phyloP scores from a whole-genome alignment of 2,797 vertebrate genomes.

The Kryptopterus vitreolus region DNA sequence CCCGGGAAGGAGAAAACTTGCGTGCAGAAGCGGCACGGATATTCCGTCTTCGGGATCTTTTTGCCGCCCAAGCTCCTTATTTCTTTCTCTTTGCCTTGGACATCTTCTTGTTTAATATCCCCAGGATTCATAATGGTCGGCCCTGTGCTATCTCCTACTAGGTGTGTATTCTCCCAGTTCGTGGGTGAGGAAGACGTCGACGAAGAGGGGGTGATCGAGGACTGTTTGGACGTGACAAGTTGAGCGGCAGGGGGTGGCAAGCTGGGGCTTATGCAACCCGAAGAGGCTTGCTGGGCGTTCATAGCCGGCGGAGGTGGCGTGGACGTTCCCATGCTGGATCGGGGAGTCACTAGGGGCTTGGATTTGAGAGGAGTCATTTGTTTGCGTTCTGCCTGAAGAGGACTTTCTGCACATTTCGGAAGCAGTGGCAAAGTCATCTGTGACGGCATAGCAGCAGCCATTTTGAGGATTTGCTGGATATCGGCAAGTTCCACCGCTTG shows the following conservation, averaged over 20 bases:
- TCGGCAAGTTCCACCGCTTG: conserved; percentile 86
- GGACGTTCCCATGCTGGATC: conserved; percentile 84
- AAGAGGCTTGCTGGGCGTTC: conserved; percentile 89
- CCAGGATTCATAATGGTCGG: conserved; percentile 56
- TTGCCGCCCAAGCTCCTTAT: conserved; percentile 67
- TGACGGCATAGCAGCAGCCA: conserved; percentile 83
- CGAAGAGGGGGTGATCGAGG: conserved; percentile 66
- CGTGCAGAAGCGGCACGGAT: conserved; percentile 91
- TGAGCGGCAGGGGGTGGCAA: conserved; percentile 82
- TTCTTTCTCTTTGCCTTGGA: conserved; percentile 73
- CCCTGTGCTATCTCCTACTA: conserved; percentile 45
- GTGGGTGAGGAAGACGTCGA: conserved; percentile 63
- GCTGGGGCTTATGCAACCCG: conserved; percentile 89
- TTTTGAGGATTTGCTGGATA: conserved; percentile 96
- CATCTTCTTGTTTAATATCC: conserved; percentile 71
- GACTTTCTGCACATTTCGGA: conserved; percentile 65
- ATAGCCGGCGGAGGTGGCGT: conserved; percentile 87
- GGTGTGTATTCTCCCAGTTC: conserved; percentile 62
- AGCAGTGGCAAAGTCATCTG: conserved; percentile 82
- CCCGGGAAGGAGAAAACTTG: conserved; percentile 91
- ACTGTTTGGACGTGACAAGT: conserved; percentile 76
- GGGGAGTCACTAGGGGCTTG: conserved; percentile 88
- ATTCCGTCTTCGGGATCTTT: conserved; percentile 81
- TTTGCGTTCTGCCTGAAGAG: conserved; percentile 77
- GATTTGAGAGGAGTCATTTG: conserved; percentile 91